phyloP scores from a whole-genome alignment of 1,140 invertebrate species.

The Zaprionus tsacasi region DNA sequence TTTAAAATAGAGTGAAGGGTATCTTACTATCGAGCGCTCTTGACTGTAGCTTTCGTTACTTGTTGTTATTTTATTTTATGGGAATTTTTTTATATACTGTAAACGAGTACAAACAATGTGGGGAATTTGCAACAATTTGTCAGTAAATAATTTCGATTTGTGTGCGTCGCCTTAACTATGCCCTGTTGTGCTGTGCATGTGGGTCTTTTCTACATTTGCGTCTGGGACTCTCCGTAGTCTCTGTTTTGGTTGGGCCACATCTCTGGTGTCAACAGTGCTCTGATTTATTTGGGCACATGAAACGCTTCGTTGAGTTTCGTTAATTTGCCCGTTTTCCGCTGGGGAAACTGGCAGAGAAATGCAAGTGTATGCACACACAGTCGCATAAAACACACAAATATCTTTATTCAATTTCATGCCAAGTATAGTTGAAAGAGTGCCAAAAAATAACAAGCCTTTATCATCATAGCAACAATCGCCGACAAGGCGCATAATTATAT shows the following conservation, averaged over 20 bases:
- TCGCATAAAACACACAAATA: constrained; percentile 15
- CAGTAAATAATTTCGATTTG: constrained; percentile 83
- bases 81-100: constrained; percentile 67
- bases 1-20: too few relatives aligned
- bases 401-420: constrained; percentile 29
- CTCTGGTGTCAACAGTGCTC: constrained; percentile 78
- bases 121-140: constrained; percentile 82
- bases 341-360: constrained; percentile 25
- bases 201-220: constrained; percentile 27
- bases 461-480: constrained; percentile 68
- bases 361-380: constrained; percentile 37
- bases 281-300: constrained; percentile 83
- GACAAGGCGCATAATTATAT: constrained; percentile 80
- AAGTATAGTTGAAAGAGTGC: constrained; percentile 55
- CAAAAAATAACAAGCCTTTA: constrained; percentile 59
- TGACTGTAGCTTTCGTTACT: constrained; percentile 35
- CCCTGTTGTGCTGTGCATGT: background rate
- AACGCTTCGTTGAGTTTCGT: constrained; percentile 82
- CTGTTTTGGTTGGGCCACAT: constrained; percentile 39
- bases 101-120: constrained; percentile 54
- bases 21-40: background rate
- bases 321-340: constrained; percentile 81
- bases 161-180: constrained; percentile 28
- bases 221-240: constrained; percentile 31
- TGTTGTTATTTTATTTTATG: constrained; percentile 64